Conservation (phyloP, 2,888 invertebrate genomes). For the Notocelia uddmanniana region DNA sequence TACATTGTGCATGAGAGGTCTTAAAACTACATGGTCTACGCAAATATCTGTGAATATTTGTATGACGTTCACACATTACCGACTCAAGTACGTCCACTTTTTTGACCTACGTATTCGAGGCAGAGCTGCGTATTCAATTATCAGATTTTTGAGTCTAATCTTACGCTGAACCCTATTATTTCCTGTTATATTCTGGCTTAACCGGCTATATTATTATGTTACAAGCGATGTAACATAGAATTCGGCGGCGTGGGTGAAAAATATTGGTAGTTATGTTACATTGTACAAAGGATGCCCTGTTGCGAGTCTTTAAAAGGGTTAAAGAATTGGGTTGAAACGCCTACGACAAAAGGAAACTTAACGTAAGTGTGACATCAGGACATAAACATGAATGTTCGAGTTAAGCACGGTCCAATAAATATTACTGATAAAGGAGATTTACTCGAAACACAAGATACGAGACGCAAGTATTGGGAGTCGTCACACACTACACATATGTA, state of each 20-base stretch:
- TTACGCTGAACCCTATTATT: neutral
- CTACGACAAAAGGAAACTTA: constrained; percentile 76
- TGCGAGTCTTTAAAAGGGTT: constrained; percentile 64
- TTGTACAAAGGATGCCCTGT: constrained; percentile 66
- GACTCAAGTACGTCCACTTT: too few relatives aligned
- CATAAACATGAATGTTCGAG: constrained; percentile 77
- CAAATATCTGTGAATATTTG: too few relatives aligned
- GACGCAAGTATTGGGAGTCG: constrained; percentile 58
- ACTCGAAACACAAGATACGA: constrained; percentile 70
- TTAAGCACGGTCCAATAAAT: constrained; percentile 79
- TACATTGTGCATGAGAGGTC: too few relatives aligned
- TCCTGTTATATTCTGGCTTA: neutral
- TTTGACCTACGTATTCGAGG: too few relatives aligned
- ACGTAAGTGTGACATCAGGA: constrained; percentile 66
- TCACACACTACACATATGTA: constrained; percentile 2
- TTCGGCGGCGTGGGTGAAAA: constrained; percentile 72
- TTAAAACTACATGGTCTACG: too few relatives aligned
- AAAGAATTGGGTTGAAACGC: constrained; percentile 75
- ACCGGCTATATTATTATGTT: constrained; percentile 9
- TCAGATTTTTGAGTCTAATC: too few relatives aligned
- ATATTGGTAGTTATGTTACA: constrained; percentile 66
- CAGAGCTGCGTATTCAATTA: too few relatives aligned
- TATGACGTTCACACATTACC: too few relatives aligned
- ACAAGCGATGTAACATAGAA: constrained; percentile 64
- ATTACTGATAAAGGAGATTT: constrained; percentile 77